Conservation (phyloP, 2,113 vertebrate genomes). For the Hypocryptadius cinnamomeus region DNA sequence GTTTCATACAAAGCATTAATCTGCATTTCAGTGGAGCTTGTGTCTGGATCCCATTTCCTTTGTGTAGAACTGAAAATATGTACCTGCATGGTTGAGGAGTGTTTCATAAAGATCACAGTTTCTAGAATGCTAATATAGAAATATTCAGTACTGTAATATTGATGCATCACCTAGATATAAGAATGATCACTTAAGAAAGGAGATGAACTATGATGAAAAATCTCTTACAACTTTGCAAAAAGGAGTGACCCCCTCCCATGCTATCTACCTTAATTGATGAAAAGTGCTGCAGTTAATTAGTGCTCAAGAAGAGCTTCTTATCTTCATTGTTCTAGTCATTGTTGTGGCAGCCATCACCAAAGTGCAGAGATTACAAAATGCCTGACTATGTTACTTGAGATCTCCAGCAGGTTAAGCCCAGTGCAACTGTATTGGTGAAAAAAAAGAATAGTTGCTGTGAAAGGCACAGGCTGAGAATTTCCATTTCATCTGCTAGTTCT, state of each 20-base stretch:
- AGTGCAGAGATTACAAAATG: not conserved
- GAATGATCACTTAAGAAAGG: not conserved
- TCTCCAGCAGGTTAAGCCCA: not conserved
- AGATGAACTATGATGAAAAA: not conserved
- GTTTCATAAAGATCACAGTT: not conserved
- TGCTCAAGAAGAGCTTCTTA: not conserved
- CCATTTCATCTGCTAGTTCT: not conserved
- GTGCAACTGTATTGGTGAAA: not conserved
- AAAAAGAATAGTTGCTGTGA: not conserved
- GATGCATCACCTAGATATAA: not conserved
- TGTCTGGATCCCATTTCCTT: not conserved
- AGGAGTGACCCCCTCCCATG: not conserved
- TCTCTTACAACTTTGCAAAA: not conserved
- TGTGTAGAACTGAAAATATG: not conserved
- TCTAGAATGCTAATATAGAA: not conserved
- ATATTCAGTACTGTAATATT: not conserved
- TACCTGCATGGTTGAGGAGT: not conserved
- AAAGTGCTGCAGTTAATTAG: not conserved
- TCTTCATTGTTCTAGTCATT: not conserved
- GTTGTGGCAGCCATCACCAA: not conserved
- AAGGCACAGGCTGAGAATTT: not conserved
- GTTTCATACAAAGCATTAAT: not conserved
- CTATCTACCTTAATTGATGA: not conserved
- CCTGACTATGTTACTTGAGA: not conserved
- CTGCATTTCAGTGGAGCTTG: not conserved